Evolutionary conservation across 2,888 invertebrate genomes (phyloP).

Genomic region (Limnephilus lunatus): DNA sequence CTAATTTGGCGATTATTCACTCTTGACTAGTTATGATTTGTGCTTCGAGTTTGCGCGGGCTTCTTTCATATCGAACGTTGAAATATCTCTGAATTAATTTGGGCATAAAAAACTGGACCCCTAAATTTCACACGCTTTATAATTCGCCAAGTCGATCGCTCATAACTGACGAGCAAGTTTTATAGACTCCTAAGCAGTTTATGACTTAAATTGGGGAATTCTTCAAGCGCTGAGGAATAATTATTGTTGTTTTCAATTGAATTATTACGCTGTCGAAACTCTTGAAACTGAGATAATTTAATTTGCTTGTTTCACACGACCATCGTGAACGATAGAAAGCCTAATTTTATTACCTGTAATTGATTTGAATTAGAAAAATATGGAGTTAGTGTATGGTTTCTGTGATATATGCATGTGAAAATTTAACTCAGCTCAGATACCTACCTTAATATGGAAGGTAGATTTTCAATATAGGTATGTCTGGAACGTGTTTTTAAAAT

Average conservation of each 20-base stretch:
- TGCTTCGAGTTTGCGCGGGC: constrained; percentile 18
- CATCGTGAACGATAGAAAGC: not conserved
- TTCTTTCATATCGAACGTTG: constrained; percentile 17
- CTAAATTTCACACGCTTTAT: constrained; percentile 32
- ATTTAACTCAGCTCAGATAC: not conserved
- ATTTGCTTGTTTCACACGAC: constrained; percentile 16
- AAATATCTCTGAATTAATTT: constrained; percentile 23
- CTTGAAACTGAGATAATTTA: constrained; percentile 30
- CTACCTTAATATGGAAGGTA: not conserved
- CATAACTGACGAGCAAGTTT: constrained; percentile 25
- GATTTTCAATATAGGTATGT: no score
- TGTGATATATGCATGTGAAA: not conserved
- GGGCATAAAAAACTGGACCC: constrained; percentile 35
- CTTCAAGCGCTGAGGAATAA: not conserved
- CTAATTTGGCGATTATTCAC: constrained; percentile 62
- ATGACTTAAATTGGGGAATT: constrained; percentile 25
- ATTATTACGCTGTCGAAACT: constrained; percentile 15
- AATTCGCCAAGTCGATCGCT: constrained; percentile 30
- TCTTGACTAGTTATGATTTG: constrained; percentile 38
- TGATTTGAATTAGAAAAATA: constrained; percentile 6
- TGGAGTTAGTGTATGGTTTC: not conserved
- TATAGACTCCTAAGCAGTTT: not conserved
- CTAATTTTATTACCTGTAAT: constrained; percentile 18
- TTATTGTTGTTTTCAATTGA: constrained; percentile 10
- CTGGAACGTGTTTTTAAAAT: no score